Evolutionary conservation across 2,113 vertebrate genomes (phyloP).

Genomic region (Rousettus leschenaultii): DNA sequence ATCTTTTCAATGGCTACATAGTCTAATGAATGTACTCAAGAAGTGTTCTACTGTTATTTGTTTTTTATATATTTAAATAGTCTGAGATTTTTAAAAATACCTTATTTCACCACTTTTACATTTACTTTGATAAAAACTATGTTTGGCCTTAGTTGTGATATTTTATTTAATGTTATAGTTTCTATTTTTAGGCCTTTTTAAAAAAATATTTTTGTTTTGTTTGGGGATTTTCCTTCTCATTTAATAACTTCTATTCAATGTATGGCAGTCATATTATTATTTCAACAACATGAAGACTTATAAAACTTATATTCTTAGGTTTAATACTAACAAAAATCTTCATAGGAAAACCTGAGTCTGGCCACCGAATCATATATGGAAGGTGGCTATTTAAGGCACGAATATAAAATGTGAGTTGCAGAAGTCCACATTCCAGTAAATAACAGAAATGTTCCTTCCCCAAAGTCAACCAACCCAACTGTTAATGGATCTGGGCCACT

Average conservation of each 20-base stretch:
- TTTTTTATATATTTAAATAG: neutral
- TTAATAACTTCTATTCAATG: neutral
- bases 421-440: neutral
- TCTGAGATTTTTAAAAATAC: neutral
- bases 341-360: neutral
- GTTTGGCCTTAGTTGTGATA: neutral
- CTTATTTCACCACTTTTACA: neutral
- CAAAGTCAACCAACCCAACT: neutral
- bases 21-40: neutral
- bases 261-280: neutral
- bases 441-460: neutral
- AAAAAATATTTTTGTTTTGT: neutral
- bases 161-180: neutral
- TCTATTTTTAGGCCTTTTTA: neutral
- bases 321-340: neutral
- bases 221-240: neutral
- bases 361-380: neutral
- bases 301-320: neutral
- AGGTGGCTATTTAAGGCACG: neutral
- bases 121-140: constrained; percentile 24
- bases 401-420: neutral
- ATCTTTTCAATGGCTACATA: neutral
- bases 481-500: neutral
- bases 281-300: neutral
- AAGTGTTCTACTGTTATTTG: neutral